Base-by-base conservation (phyloP, 1,140 invertebrate genomes). In the Camponotus pennsylvanicus region DNA sequence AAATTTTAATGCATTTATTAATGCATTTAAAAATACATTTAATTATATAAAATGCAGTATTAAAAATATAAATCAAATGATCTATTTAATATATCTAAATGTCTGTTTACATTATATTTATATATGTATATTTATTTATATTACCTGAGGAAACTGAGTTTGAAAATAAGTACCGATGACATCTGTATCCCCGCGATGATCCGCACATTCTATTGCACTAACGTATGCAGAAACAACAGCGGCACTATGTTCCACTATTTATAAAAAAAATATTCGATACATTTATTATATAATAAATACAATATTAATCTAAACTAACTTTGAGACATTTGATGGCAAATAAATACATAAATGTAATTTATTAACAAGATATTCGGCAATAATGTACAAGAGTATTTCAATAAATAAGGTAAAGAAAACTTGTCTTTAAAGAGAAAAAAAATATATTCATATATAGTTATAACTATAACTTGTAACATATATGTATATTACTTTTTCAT, bases 71-170 rank as follows among this genome's bases (percentile, higher is more conserved):
- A 34, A 32, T 27, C 59, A 63, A 63, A 34, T 32, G 34, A 32
- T 64, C 13, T 15, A 15, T 13, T 55, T 55, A 45, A 45, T 45
- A 11, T 11, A 45, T 45, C 42, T 8, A 42, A 1, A 3, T 42
- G 8, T 42, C 9, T 42, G 9, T 8, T 42, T 42, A 42, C 8
- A 42, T 42, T 27, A 9, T 9, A 42, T 42, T 9, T 42, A 42
- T 42, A 42, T 42, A 42, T 42, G 9, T 42, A 42, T 42, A 42
- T 9, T 34, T 15, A 13, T 66, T 11, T 13, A 21, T 37, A 34
- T 80, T 84, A 95, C 94, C 91, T 95, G 94, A 3, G 94, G 94
- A 85, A 95, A 95, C 78, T 95, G 94, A 9, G 92, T 91, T n/a
- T 90, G 77, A 80, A 95, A 95, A 70, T 95, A 96, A 45, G 91